Evolutionary conservation across 2,113 vertebrate genomes (phyloP).

Genomic region (Urocynchramus pylzowi): DNA sequence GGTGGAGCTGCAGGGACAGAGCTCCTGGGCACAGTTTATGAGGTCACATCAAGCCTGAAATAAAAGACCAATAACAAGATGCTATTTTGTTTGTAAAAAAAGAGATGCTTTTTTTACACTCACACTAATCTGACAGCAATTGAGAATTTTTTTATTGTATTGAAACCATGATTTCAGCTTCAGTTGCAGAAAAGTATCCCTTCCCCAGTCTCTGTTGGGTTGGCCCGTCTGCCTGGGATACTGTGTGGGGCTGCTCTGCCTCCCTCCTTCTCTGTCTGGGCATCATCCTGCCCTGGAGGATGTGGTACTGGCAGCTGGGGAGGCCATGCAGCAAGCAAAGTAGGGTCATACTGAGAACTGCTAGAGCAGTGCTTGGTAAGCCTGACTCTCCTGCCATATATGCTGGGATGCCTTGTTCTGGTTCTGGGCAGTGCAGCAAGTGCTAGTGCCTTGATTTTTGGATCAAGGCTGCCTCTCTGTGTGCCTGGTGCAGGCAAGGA

Average conservation of each 20-base stretch:
- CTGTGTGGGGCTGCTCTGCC: background rate
- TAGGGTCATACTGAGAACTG: background rate
- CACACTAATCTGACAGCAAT: background rate
- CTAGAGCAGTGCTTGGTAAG: background rate
- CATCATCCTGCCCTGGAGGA: background rate
- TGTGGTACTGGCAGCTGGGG: background rate
- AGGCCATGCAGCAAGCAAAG: fast-evolving
- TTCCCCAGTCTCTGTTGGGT: background rate
- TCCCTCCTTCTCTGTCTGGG: background rate
- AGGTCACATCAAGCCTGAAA: background rate
- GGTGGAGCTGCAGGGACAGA: background rate
- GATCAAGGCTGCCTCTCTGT: background rate
- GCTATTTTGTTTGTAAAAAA: conserved; percentile 6
- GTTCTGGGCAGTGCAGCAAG: background rate
- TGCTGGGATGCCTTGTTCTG: background rate
- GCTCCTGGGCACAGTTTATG: background rate
- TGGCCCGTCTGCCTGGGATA: background rate
- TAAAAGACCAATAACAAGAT: background rate
- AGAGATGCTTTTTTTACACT: no score
- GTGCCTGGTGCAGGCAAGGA: background rate
- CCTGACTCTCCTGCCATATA: background rate
- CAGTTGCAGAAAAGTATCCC: background rate
- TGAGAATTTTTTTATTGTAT: background rate
- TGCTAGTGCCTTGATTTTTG: background rate
- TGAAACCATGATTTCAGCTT: background rate